Evolutionary conservation across 2,113 vertebrate genomes (phyloP).

Genomic region (Gambusia holbrooki): DNA sequence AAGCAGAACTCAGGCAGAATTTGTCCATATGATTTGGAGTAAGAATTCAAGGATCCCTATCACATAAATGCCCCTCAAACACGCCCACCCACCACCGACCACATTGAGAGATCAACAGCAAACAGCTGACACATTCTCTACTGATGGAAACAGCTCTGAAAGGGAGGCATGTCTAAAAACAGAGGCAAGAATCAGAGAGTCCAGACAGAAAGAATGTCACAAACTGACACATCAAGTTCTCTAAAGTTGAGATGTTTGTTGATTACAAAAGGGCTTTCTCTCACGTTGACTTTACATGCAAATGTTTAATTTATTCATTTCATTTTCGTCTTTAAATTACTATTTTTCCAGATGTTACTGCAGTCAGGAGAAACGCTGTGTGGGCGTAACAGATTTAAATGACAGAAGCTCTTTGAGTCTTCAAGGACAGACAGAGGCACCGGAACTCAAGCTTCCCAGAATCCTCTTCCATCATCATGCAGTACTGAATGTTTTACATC

Average conservation of each 20-base stretch:
- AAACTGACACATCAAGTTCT: too few relatives aligned
- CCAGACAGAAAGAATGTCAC: too few relatives aligned
- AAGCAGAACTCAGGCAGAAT: slow-evolving; percentile 21
- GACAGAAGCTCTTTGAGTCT: too few relatives aligned
- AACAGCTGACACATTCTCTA: slow-evolving; percentile 55
- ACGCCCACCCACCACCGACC: too few relatives aligned
- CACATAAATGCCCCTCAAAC: slow-evolving; percentile 45
- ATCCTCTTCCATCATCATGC: not conserved
- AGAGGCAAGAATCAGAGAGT: slow-evolving; percentile 28
- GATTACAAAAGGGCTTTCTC: too few relatives aligned
- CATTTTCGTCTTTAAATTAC: not conserved
- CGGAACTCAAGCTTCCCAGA: too few relatives aligned
- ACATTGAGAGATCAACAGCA: slow-evolving; percentile 55
- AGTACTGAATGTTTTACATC: not conserved
- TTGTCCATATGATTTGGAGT: slow-evolving; percentile 82
- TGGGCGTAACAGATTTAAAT: not conserved
- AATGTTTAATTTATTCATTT: too few relatives aligned
- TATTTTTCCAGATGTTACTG: not conserved
- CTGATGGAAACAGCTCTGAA: slow-evolving; percentile 45
- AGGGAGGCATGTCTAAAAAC: slow-evolving; percentile 40
- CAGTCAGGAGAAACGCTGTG: not conserved
- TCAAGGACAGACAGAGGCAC: too few relatives aligned
- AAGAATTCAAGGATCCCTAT: slow-evolving; percentile 29
- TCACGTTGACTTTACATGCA: too few relatives aligned
- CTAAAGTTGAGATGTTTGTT: too few relatives aligned